Evolutionary conservation across 2,797 vertebrate species (phyloP).

Genomic region (Cuculus canorus): DNA sequence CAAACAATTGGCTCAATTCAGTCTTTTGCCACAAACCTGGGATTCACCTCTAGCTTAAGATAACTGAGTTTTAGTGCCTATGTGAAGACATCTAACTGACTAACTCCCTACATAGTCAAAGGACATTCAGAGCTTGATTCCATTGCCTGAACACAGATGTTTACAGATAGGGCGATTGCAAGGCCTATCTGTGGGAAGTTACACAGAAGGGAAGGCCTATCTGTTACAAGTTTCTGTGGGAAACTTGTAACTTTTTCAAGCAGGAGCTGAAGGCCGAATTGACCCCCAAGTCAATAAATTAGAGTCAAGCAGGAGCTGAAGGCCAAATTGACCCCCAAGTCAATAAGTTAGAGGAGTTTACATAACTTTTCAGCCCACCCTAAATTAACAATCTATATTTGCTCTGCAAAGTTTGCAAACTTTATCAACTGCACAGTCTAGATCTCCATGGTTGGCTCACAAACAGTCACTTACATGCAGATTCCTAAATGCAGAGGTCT

Average conservation of each 20-base stretch:
- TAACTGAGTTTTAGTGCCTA: neutral
- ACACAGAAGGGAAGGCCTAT: too few species aligned
- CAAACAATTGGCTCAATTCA: accelerated
- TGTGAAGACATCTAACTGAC: neutral
- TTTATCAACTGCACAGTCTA: neutral
- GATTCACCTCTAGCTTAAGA: neutral
- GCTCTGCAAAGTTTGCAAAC: neutral
- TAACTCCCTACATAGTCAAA: neutral
- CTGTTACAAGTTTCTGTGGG: too few species aligned
- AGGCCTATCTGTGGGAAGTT: neutral
- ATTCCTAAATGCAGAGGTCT: neutral
- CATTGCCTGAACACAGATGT: neutral
- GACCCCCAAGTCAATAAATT: neutral
- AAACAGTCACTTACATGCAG: neutral
- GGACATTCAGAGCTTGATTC: neutral
- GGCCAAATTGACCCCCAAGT: neutral
- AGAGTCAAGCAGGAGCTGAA: neutral
- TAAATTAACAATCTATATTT: neutral
- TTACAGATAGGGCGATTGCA: neutral
- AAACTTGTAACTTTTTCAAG: neutral
- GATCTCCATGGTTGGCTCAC: neutral
- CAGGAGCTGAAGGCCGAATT: neutral
- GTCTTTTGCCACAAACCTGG: neutral
- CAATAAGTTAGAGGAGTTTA: neutral
- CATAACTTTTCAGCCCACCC: neutral